Conservation (phyloP, 2,113 vertebrate genomes). For the Trichomycterus rosablanca region DNA sequence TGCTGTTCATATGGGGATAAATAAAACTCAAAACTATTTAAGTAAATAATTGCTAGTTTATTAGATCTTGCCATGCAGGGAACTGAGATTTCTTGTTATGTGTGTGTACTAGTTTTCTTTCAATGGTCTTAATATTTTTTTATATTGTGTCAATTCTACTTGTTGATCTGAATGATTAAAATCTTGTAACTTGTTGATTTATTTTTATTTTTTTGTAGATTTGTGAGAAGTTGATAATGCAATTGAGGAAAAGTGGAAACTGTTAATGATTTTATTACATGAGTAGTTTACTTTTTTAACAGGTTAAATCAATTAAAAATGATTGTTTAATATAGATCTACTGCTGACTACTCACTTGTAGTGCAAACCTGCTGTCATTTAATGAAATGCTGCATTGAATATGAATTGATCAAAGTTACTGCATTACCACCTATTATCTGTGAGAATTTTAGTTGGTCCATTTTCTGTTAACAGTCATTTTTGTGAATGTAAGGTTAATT, state of each 20-base stretch:
- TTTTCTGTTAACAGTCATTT: too few species aligned
- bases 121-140: conserved; percentile 13
- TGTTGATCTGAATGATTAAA: conserved; percentile 21
- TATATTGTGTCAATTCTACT: background rate
- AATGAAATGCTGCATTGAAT: conserved; percentile 16
- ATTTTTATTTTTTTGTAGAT: conserved; percentile 2
- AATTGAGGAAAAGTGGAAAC: too few species aligned
- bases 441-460: too few species aligned
- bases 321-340: too few species aligned
- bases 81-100: background rate
- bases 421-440: background rate
- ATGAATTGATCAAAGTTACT: background rate
- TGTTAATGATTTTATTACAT: background rate
- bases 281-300: background rate
- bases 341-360: background rate
- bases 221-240: too few species aligned
- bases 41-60: conserved; percentile 15
- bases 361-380: background rate
- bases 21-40: conserved; percentile 18
- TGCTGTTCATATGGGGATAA: conserved; percentile 9
- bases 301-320: background rate
- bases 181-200: background rate
- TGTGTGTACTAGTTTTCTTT: too few species aligned
- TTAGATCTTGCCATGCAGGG: background rate
- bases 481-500: too few species aligned